Conservation (phyloP, 2,888 invertebrate genomes). For the Hydriomena furcata region DNA sequence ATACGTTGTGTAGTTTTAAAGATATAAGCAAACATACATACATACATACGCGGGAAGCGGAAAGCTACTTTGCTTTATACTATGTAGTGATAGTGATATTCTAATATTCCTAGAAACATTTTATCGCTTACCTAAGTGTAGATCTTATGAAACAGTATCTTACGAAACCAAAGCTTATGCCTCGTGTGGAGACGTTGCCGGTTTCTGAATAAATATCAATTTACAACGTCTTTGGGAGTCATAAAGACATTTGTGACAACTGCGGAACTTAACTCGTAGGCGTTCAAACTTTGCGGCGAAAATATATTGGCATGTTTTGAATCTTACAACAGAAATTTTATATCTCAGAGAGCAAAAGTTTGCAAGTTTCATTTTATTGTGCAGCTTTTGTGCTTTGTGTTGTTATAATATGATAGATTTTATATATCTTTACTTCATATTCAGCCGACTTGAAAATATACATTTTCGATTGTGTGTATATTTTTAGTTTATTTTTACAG, state of each 20-base stretch:
- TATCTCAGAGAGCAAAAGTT: neutral
- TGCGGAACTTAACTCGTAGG: conserved; percentile 26
- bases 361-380: conserved; percentile 1
- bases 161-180: neutral
- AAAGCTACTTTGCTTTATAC: no score
- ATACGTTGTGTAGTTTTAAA: no score
- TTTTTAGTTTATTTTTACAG: no score
- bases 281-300: conserved; percentile 18
- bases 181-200: conserved; percentile 22
- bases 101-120: no score
- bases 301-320: conserved; percentile 20
- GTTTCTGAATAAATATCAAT: conserved; percentile 64
- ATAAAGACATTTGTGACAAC: conserved; percentile 59
- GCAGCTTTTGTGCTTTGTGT: neutral
- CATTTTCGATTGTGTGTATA: no score
- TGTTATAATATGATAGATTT: neutral
- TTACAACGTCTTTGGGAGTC: conserved; percentile 56
- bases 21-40: no score
- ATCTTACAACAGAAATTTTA: conserved; percentile 13
- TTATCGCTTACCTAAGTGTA: no score
- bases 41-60: no score
- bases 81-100: no score
- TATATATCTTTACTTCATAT: no score
- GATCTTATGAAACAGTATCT: no score
- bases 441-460: no score